Evolutionary conservation across 2,888 invertebrate genomes (phyloP).

Genomic region (Stenichneumon culpator): DNA sequence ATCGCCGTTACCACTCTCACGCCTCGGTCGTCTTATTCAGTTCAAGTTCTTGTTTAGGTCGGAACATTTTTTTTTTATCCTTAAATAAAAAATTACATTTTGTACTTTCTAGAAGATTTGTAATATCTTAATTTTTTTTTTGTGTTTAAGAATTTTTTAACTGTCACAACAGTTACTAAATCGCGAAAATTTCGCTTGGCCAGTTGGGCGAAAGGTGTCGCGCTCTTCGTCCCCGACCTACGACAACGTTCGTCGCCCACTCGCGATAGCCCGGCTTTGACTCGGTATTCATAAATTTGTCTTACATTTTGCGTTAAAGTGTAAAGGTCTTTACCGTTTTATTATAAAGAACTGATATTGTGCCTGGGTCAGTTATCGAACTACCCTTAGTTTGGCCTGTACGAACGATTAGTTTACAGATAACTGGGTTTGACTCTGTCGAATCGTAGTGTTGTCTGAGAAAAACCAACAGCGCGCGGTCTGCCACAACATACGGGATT

Average conservation of each 20-base stretch:
- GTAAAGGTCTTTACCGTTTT: too few relatives aligned
- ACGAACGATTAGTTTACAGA: too few relatives aligned
- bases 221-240: slow-evolving; percentile 36
- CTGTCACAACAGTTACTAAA: background rate
- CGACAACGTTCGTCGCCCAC: slow-evolving; percentile 48
- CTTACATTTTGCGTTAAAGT: too few relatives aligned
- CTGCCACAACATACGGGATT: too few relatives aligned
- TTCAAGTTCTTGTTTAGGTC: background rate
- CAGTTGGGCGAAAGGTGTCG: background rate
- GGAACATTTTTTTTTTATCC: background rate
- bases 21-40: background rate
- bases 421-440: too few relatives aligned
- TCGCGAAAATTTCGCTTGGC: background rate
- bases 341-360: too few relatives aligned
- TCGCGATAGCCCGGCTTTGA: slow-evolving; percentile 12
- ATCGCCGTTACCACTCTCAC: slow-evolving; percentile 4
- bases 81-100: background rate
- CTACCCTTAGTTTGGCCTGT: too few relatives aligned
- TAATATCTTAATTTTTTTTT: background rate
- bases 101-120: background rate
- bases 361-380: too few relatives aligned
- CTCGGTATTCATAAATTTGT: background rate
- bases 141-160: background rate
- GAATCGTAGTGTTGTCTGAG: too few relatives aligned
- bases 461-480: too few relatives aligned